Percentiles rank a stretch among this genome's conserved stretches.
Evolutionary conservation across 2,888 invertebrate genomes (phyloP).

Genomic region (Subacronicta megacephala): DNA sequence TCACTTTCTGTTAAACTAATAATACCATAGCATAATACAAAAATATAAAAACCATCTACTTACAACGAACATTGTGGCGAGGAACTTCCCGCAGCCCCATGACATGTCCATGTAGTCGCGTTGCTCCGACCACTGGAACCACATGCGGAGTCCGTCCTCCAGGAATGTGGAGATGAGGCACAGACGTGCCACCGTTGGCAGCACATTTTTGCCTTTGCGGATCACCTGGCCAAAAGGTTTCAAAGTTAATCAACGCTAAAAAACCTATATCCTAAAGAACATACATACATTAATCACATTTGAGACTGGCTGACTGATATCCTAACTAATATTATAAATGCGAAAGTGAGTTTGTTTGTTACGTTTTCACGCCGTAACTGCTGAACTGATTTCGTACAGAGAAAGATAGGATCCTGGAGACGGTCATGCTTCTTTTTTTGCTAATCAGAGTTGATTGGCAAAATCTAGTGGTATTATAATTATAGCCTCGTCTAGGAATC

Average conservation of each 20-base stretch:
- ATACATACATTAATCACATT: too few species aligned
- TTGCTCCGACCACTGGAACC: constrained; percentile 99
- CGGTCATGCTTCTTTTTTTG: too few species aligned
- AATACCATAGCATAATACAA: not conserved
- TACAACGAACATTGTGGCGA: constrained; percentile 98
- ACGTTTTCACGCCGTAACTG: too few species aligned
- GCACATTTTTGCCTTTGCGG: constrained; percentile 96
- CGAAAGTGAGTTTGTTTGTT: too few species aligned
- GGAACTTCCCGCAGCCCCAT: constrained; percentile 98
- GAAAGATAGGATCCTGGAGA: too few species aligned
- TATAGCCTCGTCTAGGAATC: too few species aligned
- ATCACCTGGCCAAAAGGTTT: constrained; percentile 92
- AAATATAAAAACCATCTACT: constrained; percentile 65
- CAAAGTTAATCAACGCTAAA: not conserved
- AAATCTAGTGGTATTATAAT: too few species aligned
- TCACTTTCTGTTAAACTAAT: too few species aligned
- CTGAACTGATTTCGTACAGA: too few species aligned
- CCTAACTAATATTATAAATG: too few species aligned
- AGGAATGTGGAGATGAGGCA: constrained; percentile 99
- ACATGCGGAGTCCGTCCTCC: constrained; percentile 99
- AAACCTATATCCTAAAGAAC: not conserved
- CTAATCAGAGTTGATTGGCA: too few species aligned
- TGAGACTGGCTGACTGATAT: too few species aligned
- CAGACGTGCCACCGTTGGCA: constrained; percentile 98
- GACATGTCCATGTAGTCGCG: constrained; percentile 99